Percentiles rank a stretch among this genome's conserved stretches.
These are phyloP conservation scores for Pogonomyrmex barbatus DNA, from an alignment of 1,140 invertebrate genomes.

Conservation along the genomic window DNA sequence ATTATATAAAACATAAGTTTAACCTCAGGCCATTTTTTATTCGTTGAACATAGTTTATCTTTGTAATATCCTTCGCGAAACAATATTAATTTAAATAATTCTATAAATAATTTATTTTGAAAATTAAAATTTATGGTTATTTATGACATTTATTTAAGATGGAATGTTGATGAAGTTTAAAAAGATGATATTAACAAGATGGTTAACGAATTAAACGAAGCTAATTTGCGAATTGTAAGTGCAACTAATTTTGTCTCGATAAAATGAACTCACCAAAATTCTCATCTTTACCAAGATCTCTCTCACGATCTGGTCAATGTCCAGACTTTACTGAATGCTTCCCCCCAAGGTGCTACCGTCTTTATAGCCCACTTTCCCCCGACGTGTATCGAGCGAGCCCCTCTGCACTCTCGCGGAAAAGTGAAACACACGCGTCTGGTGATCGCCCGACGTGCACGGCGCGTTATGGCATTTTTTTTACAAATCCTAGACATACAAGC, in stretches of 20 bases:
- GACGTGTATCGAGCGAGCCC: conserved; percentile 57
- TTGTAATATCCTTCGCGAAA: neutral
- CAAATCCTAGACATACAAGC: conserved; percentile 38
- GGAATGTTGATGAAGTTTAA: neutral
- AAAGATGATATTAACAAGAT: neutral
- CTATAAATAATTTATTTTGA: neutral
- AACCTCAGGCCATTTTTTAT: neutral
- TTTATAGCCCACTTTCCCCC: conserved; percentile 83
- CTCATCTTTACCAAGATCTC: conserved; percentile 76
- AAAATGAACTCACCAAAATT: conserved; percentile 80
- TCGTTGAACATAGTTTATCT: neutral
- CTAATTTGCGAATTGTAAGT: conserved; percentile 1
- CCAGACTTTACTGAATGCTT: conserved; percentile 83
- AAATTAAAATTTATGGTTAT: neutral
- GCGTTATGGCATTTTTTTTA: conserved; percentile 68
- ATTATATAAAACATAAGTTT: neutral
- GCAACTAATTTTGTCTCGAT: conserved; percentile 21
- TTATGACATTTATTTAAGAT: neutral
- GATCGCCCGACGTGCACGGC: conserved; percentile 57
- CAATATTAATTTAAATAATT: neutral
- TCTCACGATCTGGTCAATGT: conserved; percentile 77
- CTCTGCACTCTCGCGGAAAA: conserved; percentile 74
- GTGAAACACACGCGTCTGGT: conserved; percentile 71
- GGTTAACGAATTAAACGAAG: neutral
- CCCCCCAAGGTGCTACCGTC: conserved; percentile 78